Evolutionary conservation across 1,140 invertebrate species (phyloP), one percentile per base, ranked within the genome.

Genomic region (Grapholita molesta): DNA sequence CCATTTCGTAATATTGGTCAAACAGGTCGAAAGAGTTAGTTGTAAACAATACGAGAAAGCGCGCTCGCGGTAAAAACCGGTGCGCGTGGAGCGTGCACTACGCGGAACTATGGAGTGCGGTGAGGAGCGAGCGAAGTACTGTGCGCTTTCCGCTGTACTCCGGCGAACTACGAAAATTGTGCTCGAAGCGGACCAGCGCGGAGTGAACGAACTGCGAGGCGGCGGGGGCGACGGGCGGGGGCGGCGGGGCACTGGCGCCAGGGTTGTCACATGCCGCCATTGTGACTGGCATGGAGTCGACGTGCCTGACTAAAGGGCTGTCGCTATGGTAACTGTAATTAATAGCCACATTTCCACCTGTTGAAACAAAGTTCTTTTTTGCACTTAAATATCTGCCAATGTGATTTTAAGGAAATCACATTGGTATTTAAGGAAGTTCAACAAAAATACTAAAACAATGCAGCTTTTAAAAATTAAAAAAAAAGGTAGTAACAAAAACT

Each of bases 1-100:
- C 87, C 85, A 89, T 88, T 55, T 71, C 70, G 64, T 61, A 52
- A 52, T 25, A 15, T 35, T 65, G 15, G 33, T 65, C 23, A 11
- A 21, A 11, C 32, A 65, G 33, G 4, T 33, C 23, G 15, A 65
- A 33, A 23, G 32, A 33, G 30, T 32, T 25, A 5, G 33, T n/a
- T 24, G 30, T 65, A 38, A 33, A 38, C 30, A 65, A 35, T 32
- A 65, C 32, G n/a, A 65, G 64, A 65, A 65, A 65, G 15, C 30
- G 64, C 24, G n/a, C 55, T n/a, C 55, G 55, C 25, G 55, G 25
- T 61, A 18, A 18, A 25, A 61, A 61, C 55, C 55, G 55, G 55
- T 61, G 25, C 55, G 25, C 55, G 25, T 28, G 25, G 30, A 24
- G 25, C 64, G 64, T 35, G 18, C 15, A 65, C 64, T 65, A 38